Evolutionary conservation across 2,888 invertebrate species (phyloP).

Genomic region (Lochmaea capreae): DNA sequence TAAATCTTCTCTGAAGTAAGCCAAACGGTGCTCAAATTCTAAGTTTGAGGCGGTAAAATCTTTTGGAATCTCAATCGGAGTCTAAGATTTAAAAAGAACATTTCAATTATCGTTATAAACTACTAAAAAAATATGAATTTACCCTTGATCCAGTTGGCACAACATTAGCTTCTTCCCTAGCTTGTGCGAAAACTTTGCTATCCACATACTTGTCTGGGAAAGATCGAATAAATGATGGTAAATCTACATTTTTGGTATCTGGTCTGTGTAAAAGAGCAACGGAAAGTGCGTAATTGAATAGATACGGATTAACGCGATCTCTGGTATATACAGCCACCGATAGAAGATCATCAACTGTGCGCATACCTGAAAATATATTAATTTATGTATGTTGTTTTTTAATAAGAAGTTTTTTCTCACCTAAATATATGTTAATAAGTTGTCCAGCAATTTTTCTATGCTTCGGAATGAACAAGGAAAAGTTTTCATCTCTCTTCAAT

Average conservation of each 20-base stretch:
- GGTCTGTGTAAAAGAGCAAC: slow-evolving; percentile 80
- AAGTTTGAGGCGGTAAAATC: slow-evolving; percentile 81
- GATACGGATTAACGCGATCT: slow-evolving; percentile 80
- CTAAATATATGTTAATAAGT: slow-evolving; percentile 77
- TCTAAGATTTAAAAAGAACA: slow-evolving; percentile 61
- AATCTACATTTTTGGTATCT: slow-evolving; percentile 76
- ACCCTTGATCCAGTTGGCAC: slow-evolving; percentile 74
- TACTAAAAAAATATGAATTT: neutral
- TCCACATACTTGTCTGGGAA: slow-evolving; percentile 89
- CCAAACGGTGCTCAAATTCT: slow-evolving; percentile 83
- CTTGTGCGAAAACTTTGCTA: slow-evolving; percentile 76
- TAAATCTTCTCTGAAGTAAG: slow-evolving; percentile 88
- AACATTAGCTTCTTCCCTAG: slow-evolving; percentile 76
- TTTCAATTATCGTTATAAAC: neutral
- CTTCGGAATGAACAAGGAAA: slow-evolving; percentile 79
- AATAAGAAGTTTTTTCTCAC: slow-evolving; percentile 60
- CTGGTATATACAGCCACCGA: slow-evolving; percentile 77
- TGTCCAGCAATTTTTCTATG: slow-evolving; percentile 79
- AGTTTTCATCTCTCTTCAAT: slow-evolving; percentile 73
- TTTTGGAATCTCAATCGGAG: slow-evolving; percentile 75
- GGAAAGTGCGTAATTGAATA: slow-evolving; percentile 84
- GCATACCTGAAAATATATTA: slow-evolving; percentile 48
- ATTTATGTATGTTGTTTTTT: neutral
- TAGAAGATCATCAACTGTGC: slow-evolving; percentile 76
- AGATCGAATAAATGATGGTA: slow-evolving; percentile 80